A percentile compares a stretch with the other conserved stretches of the same genome.
Conservation (phyloP, 2,888 invertebrate species). For the Tachystola acroxantha region DNA sequence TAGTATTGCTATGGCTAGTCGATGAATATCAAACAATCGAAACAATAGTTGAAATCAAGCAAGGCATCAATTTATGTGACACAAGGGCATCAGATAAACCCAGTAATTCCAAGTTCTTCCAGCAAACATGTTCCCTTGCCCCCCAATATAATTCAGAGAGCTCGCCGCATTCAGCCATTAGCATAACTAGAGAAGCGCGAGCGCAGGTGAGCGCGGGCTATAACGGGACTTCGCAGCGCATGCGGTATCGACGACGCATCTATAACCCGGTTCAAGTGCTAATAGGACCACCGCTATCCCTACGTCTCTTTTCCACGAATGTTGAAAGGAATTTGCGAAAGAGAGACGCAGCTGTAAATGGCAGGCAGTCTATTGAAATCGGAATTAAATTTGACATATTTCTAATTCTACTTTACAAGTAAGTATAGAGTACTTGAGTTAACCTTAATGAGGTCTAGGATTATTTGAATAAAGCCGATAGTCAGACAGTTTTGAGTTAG, state of each 20-base stretch:
- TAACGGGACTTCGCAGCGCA: constrained; percentile 55
- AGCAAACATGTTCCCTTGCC: constrained; percentile 32
- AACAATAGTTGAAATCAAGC: no score
- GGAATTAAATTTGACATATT: constrained; percentile 18
- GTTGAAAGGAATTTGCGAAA: background rate
- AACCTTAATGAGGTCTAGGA: constrained; percentile 19
- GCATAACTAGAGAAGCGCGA: constrained; percentile 70
- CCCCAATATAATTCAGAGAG: constrained; percentile 43
- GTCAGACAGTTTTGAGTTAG: no score
- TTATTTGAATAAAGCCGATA: constrained; percentile 45
- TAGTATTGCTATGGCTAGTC: background rate
- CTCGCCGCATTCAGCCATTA: constrained; percentile 58
- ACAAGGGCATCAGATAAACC: no score
- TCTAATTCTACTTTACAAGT: constrained; percentile 45
- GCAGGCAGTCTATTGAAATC: constrained; percentile 1
- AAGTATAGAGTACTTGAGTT: constrained; percentile 39
- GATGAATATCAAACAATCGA: no score
- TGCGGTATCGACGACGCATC: constrained; percentile 54
- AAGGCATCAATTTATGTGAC: no score
- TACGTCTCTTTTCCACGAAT: constrained; percentile 7
- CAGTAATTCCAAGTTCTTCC: constrained; percentile 2
- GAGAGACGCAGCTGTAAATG: constrained; percentile 15
- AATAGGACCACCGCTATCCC: constrained; percentile 7
- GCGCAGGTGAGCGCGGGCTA: constrained; percentile 66
- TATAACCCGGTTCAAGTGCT: constrained; percentile 18